These are phyloP conservation scores for Macaria notata DNA, from an alignment of 2,888 invertebrate species.

Conservation along the genomic window DNA sequence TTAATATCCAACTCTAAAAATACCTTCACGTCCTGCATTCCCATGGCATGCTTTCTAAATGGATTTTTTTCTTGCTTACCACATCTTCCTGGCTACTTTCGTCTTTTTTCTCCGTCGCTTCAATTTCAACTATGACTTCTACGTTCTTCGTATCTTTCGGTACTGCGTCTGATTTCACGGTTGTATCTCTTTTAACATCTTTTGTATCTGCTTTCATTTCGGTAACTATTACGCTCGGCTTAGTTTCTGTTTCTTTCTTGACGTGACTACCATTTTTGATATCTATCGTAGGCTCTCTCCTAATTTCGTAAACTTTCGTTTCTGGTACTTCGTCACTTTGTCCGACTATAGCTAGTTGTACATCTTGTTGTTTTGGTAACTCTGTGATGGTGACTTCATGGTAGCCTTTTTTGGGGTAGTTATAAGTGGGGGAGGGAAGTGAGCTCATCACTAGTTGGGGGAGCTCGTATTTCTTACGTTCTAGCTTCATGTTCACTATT, in stretches of 20 bases:
- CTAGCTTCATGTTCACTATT: slow-evolving; percentile 53
- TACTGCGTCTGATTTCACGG: neutral
- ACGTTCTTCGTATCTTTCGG: neutral
- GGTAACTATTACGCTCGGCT: neutral
- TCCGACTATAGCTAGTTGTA: slow-evolving; percentile 5
- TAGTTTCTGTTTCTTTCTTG: neutral
- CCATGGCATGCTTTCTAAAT: too few species aligned
- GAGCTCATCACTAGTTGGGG: slow-evolving; percentile 42
- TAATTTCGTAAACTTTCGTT: neutral
- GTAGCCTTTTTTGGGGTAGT: slow-evolving; percentile 8
- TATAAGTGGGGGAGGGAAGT: slow-evolving; percentile 13
- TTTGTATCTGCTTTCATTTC: neutral
- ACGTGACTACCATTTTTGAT: neutral
- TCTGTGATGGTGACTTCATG: slow-evolving; percentile 18
- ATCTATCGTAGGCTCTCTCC: neutral
- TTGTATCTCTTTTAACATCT: neutral
- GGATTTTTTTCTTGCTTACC: neutral
- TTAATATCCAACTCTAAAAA: too few species aligned
- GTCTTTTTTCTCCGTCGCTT: slow-evolving; percentile 5
- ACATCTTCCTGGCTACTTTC: slow-evolving; percentile 11
- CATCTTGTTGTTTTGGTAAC: slow-evolving; percentile 13
- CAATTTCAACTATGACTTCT: slow-evolving; percentile 6
- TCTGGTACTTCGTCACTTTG: slow-evolving; percentile 1
- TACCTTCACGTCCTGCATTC: too few species aligned
- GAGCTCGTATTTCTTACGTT: slow-evolving; percentile 34